Evolutionary conservation across 2,797 vertebrate genomes (phyloP).

Genomic region (Coendou prehensilis): DNA sequence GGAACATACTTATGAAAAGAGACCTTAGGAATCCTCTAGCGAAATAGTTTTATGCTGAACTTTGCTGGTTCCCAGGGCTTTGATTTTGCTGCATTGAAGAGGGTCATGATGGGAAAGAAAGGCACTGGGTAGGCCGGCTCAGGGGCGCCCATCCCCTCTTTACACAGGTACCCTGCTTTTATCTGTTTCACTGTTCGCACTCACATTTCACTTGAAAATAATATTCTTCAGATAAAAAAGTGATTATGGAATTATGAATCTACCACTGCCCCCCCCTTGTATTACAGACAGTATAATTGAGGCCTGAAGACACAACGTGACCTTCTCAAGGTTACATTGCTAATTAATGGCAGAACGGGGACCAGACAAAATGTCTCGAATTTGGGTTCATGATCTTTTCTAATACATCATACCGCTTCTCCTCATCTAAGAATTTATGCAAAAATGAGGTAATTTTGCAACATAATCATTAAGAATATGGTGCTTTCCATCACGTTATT

Average conservation of each 20-base stretch:
- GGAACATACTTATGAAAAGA: constrained; percentile 69
- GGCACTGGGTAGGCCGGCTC: neutral
- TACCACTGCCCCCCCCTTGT: constrained; percentile 13
- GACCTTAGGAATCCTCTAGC: constrained; percentile 43
- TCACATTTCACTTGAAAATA: constrained; percentile 63
- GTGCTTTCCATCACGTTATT: constrained; percentile 32
- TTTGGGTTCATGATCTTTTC: constrained; percentile 71
- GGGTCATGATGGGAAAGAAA: constrained; percentile 18
- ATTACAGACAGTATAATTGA: constrained; percentile 72
- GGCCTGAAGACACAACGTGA: constrained; percentile 73
- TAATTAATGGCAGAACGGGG: constrained; percentile 78
- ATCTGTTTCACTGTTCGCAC: constrained; percentile 51
- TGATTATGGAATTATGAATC: constrained; percentile 64
- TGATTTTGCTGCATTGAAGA: constrained; percentile 71
- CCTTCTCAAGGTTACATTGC: constrained; percentile 79
- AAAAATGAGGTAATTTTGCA: constrained; percentile 62
- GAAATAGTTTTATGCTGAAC: constrained; percentile 68
- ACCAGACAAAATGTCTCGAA: constrained; percentile 69
- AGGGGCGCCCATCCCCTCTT: neutral
- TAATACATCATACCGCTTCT: constrained; percentile 71
- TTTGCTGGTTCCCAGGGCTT: constrained; percentile 63
- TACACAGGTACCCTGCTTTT: constrained; percentile 40
- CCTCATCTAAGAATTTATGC: constrained; percentile 71
- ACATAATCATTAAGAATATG: constrained; percentile 55
- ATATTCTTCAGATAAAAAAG: constrained; percentile 50